Percentiles rank a stretch among this genome's conserved stretches.
Evolutionary conservation across 2,113 vertebrate species (phyloP).

Genomic region (Prietella phreatophila): DNA sequence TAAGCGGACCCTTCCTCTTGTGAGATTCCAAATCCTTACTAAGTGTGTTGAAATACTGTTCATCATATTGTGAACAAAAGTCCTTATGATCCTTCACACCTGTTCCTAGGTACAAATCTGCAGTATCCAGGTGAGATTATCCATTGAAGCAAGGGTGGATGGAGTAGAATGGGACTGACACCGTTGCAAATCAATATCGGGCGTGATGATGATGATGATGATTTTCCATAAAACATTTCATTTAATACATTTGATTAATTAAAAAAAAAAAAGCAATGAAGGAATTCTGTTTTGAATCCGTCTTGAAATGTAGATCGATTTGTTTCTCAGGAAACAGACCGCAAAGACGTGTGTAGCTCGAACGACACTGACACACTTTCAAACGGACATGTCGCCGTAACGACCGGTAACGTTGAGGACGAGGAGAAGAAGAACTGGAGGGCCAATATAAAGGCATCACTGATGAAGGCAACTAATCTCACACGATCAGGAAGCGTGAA

Average conservation of each 20-base stretch:
- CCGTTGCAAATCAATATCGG: background rate
- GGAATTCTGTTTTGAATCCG: background rate
- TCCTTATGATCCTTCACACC: background rate
- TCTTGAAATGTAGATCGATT: constrained; percentile 39
- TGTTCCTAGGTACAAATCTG: background rate
- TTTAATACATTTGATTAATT: background rate
- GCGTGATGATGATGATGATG: too few species aligned
- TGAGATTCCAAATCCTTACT: background rate
- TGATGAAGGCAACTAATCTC: constrained; percentile 45
- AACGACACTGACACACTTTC: background rate
- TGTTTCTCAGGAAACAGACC: constrained; percentile 49
- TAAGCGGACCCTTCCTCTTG: background rate
- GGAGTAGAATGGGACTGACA: background rate
- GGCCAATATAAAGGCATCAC: constrained; percentile 29
- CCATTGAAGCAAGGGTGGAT: background rate
- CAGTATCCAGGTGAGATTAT: background rate
- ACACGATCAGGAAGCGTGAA: constrained; percentile 63
- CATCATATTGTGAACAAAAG: background rate
- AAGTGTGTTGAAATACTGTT: background rate
- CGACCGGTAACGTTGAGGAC: constrained; percentile 41
- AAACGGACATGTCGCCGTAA: constrained; percentile 20
- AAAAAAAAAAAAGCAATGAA: background rate
- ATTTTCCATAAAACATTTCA: background rate
- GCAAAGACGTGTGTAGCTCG: background rate
- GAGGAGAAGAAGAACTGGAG: constrained; percentile 39